Percentiles rank a stretch among this genome's conserved stretches.
phyloP scores from a whole-genome alignment of 2,888 invertebrate genomes.

The Parnassius mnemosyne region DNA sequence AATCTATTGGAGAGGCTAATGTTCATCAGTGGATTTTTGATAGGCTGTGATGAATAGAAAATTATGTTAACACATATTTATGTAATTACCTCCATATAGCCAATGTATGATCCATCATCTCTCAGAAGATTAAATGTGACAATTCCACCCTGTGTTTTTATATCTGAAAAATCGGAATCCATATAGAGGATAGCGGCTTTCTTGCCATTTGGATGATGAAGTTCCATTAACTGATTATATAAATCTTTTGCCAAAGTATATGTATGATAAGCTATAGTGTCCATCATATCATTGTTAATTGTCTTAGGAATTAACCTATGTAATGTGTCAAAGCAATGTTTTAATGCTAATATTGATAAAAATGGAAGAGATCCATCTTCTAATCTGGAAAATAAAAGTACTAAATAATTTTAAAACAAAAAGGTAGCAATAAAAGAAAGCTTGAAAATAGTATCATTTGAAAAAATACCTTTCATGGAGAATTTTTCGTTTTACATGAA shows the following conservation, averaged over 20 bases:
- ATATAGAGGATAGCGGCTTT: conserved; percentile 86
- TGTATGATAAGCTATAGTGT: conserved; percentile 86
- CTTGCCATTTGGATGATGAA: conserved; percentile 87
- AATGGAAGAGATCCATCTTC: conserved; percentile 97
- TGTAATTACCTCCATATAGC: conserved; percentile 89
- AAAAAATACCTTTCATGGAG: conserved; percentile 85
- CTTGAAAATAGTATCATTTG: neutral
- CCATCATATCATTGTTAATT: conserved; percentile 73
- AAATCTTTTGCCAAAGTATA: conserved; percentile 88
- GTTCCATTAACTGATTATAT: conserved; percentile 79
- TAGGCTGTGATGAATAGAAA: conserved; percentile 17
- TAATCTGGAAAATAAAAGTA: conserved; percentile 79
- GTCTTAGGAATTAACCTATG: conserved; percentile 81
- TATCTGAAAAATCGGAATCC: conserved; percentile 84
- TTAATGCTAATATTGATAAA: conserved; percentile 89
- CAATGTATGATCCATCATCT: conserved; percentile 88
- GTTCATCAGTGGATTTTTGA: neutral
- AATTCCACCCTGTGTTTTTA: conserved; percentile 88
- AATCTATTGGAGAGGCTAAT: too few species aligned
- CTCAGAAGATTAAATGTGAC: conserved; percentile 93
- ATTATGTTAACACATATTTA: neutral
- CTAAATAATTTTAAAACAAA: neutral
- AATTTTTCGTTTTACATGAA: conserved; percentile 84
- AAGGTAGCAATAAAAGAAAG: neutral
- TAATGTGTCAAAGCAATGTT: conserved; percentile 90